Base-by-base conservation (phyloP, 2,888 invertebrate genomes). In the Leptinotarsa rubiginosa region DNA sequence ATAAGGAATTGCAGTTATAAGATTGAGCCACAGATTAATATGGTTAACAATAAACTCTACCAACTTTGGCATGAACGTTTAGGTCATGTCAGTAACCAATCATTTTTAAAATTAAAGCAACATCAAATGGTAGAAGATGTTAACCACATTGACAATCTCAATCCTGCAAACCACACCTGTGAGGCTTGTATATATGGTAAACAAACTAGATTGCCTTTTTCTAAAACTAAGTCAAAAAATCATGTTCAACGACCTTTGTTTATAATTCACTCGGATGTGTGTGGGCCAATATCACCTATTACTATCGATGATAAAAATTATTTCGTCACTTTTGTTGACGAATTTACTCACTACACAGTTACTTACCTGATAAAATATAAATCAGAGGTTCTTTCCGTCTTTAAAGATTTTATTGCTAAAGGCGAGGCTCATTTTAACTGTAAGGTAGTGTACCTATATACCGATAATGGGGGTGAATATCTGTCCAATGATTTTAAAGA, bases 291-390 rank as follows among this genome's bases (percentile, higher is more conserved):
- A 25, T 62, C 62, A 22, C 67, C 70, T 83, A 84, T 75, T 84
- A 84, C 62, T 84, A 85, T 76, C 22, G 22, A 22, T 22, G 22
- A 22, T 22, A 22, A 22, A 22, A 22, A 22, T 22, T 22, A 22
- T 22, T 84, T 84, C 81, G 82, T 84, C 5, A 25, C 81, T 5
- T 86, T 86, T 83, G 78, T 86, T 73, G 85, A 86, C 79, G 78
- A 85, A 31, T 86, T 72, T 78, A 85, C 84, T 31, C 85, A 86
- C 75, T 86, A 85, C 72, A 81, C 82, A 77, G 83, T 85, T 70
- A 81, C 79, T 62, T 85, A 85, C 78, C 76, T 84, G 69, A 59
- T 78, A 25, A 59, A 41, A 65, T 56, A 70, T 67, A 77, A 78
- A 77, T 77, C 77, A 62, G 78, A 77, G 47, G 73, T 75, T 16